Evolutionary conservation across 2,888 invertebrate genomes (phyloP).

Genomic region (Leistus spinibarbis): DNA sequence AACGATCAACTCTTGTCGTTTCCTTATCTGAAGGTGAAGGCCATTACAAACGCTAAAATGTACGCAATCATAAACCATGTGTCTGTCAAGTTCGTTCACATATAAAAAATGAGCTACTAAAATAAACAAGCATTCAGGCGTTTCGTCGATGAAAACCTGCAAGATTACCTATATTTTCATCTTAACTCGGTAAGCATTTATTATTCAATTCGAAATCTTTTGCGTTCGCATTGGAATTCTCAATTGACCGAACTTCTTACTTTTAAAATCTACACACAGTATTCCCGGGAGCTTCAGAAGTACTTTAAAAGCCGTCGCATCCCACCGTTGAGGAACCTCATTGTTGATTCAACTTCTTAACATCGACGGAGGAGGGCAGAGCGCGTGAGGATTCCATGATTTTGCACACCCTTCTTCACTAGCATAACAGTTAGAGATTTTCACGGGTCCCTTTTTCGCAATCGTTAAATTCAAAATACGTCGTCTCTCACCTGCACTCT

Average conservation of each 20-base stretch:
- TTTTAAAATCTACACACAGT: slow-evolving; percentile 21
- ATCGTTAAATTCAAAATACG: slow-evolving; percentile 19
- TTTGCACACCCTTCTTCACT: slow-evolving; percentile 3
- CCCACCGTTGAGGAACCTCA: slow-evolving; percentile 20
- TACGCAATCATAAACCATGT: background rate
- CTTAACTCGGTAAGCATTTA: slow-evolving; percentile 26
- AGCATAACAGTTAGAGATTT: slow-evolving; percentile 25
- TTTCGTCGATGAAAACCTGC: background rate
- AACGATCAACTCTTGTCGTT: too few relatives aligned
- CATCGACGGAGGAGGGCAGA: background rate
- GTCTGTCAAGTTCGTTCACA: background rate
- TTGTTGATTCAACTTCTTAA: slow-evolving; percentile 40
- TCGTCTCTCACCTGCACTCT: background rate
- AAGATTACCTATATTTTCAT: slow-evolving; percentile 6
- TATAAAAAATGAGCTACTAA: background rate
- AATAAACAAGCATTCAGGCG: background rate
- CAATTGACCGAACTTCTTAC: slow-evolving; percentile 31
- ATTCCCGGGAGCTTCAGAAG: slow-evolving; percentile 27
- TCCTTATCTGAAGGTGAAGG: too few relatives aligned
- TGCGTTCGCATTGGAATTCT: slow-evolving; percentile 22
- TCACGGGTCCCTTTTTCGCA: slow-evolving; percentile 16
- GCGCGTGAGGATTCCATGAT: slow-evolving; percentile 11
- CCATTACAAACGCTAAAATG: too few relatives aligned
- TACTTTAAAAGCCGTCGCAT: slow-evolving; percentile 32
- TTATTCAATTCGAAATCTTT: slow-evolving; percentile 37